Conservation (phyloP, 2,797 vertebrate genomes). For the Melanitta fusca region DNA sequence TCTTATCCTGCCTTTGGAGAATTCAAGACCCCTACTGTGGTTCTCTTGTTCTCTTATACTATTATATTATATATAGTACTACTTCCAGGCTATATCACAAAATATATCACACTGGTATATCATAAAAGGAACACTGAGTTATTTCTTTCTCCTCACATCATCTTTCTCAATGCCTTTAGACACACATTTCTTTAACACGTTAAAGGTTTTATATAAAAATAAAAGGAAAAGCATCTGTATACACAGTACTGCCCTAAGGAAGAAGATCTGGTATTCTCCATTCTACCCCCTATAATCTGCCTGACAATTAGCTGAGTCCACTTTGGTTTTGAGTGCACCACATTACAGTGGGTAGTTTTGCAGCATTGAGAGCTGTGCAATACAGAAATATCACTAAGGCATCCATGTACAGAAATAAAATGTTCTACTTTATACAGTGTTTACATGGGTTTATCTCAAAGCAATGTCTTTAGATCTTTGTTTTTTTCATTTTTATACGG, state of each 20-base stretch:
- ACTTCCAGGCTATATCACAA: not conserved
- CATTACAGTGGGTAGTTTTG: not conserved
- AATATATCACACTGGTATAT: not conserved
- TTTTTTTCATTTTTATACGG: not conserved
- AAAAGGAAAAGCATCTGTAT: not conserved
- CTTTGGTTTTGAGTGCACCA: not conserved
- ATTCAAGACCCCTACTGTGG: not conserved
- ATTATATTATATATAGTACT: not conserved
- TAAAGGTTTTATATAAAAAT: not conserved
- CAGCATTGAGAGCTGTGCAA: not conserved
- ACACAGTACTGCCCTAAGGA: rapidly evolving
- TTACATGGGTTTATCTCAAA: not conserved
- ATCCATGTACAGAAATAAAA: not conserved
- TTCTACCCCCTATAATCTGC: not conserved
- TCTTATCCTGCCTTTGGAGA: not conserved
- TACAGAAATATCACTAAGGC: not conserved
- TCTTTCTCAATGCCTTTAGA: not conserved
- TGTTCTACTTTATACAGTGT: not conserved
- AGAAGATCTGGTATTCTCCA: not conserved
- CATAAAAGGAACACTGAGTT: not conserved
- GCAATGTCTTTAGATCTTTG: not conserved
- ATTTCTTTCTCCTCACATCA: not conserved
- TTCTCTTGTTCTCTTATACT: not conserved
- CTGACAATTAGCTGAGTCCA: not conserved
- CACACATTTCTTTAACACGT: not conserved